Evolutionary conservation across 2,888 invertebrate species (phyloP).

Genomic region (Dorcus parallelipipedus): DNA sequence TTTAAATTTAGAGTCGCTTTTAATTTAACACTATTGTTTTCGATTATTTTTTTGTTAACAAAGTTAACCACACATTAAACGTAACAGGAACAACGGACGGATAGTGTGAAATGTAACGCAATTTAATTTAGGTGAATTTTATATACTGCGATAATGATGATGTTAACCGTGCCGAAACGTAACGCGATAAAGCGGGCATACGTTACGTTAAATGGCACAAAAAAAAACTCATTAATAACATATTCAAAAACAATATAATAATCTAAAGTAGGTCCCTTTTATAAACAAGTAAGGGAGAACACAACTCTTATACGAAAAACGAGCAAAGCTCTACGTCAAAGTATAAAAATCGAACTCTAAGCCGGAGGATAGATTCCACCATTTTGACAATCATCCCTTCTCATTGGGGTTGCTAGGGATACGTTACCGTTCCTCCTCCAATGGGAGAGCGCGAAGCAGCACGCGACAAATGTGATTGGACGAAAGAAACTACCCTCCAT

Average conservation of each 20-base stretch:
- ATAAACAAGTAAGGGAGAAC: constrained; percentile 31
- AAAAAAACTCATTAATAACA: constrained; percentile 19
- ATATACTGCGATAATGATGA: no score
- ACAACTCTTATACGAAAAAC: constrained; percentile 38
- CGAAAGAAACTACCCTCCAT: constrained; percentile 28
- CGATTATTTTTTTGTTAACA: no score
- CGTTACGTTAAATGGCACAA: neutral
- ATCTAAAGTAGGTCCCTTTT: constrained; percentile 20
- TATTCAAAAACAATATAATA: constrained; percentile 18
- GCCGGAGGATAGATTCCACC: constrained; percentile 45
- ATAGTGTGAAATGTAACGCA: no score
- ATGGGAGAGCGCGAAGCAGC: constrained; percentile 34
- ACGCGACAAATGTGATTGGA: constrained; percentile 41
- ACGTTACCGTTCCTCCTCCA: constrained; percentile 44
- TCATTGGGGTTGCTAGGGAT: constrained; percentile 51
- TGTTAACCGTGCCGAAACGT: no score
- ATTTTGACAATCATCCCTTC: constrained; percentile 39
- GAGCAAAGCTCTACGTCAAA: constrained; percentile 44
- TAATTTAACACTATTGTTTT: no score
- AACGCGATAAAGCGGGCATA: neutral
- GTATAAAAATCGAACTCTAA: constrained; percentile 49
- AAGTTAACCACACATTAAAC: no score
- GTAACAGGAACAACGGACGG: no score
- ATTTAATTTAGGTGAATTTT: no score
- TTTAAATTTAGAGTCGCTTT: no score